Percentiles rank a stretch among this genome's conserved stretches.
Conservation (phyloP, 2,113 vertebrate species). For the Neogale vison region DNA sequence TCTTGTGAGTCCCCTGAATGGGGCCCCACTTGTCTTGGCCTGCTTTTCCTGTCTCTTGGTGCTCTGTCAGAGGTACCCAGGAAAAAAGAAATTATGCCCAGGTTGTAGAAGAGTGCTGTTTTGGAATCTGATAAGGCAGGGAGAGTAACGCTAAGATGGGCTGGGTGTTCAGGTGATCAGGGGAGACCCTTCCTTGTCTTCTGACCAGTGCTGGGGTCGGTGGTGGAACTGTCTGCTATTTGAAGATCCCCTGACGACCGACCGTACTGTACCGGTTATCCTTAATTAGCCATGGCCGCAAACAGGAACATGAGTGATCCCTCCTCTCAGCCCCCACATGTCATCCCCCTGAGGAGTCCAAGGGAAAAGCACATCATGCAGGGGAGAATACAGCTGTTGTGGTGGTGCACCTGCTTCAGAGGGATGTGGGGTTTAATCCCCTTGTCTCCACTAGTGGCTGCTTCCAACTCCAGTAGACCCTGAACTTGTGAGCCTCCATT, state of each 20-base stretch:
- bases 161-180: neutral
- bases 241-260: neutral
- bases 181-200: neutral
- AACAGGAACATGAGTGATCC: neutral
- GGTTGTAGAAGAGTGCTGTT: neutral
- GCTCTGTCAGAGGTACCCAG: neutral
- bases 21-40: neutral
- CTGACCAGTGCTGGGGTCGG: neutral
- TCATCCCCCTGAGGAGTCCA: neutral
- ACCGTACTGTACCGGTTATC: too few relatives aligned
- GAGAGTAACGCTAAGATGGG: neutral
- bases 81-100: neutral
- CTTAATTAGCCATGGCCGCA: neutral
- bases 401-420: neutral
- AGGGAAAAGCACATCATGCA: neutral
- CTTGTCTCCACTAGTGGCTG: neutral
- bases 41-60: neutral
- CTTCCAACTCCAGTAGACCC: neutral
- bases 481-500: neutral
- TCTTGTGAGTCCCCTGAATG: neutral
- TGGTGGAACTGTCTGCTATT: neutral
- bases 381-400: neutral
- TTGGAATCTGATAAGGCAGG: neutral
- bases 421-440: too few relatives aligned
- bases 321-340: fast-evolving